phyloP scores from a whole-genome alignment of 2,113 vertebrate species.

The Gobius niger region DNA sequence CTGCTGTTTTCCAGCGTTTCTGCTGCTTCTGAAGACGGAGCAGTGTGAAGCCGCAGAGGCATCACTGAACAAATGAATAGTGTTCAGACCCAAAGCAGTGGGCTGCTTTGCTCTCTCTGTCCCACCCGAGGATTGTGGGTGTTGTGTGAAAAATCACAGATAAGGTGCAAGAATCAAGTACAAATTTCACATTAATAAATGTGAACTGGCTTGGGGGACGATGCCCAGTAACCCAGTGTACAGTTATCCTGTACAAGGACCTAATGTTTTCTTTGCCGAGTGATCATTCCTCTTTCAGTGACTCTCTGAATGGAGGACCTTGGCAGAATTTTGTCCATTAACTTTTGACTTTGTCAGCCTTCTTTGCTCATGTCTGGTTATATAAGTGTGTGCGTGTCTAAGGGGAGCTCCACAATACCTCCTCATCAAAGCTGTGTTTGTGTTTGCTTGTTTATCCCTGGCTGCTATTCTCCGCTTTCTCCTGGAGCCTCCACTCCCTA shows the following conservation, averaged over 20 bases:
- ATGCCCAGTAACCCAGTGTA: background rate
- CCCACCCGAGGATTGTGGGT: constrained; percentile 42
- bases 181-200: constrained; percentile 22
- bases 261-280: background rate
- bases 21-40: constrained; percentile 11
- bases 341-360: constrained; percentile 63
- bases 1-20: constrained; percentile 24
- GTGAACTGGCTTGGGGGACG: constrained; percentile 17
- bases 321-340: constrained; percentile 19
- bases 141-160: constrained; percentile 60
- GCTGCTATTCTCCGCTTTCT: constrained; percentile 70
- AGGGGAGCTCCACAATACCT: constrained; percentile 66
- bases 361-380: constrained; percentile 62
- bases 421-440: constrained; percentile 74
- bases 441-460: constrained; percentile 74
- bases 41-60: constrained; percentile 11
- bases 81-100: constrained; percentile 27
- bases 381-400: constrained; percentile 55
- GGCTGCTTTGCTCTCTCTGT: constrained; percentile 21
- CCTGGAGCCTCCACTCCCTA: constrained; percentile 54
- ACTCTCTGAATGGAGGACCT: no score
- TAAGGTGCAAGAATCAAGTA: constrained; percentile 40
- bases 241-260: background rate
- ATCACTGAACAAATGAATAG: constrained; percentile 6
- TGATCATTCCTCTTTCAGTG: background rate